Conservation (phyloP, 37 sponge, comb jelly and placozoan genomes). For the Tethya wilhelma region DNA sequence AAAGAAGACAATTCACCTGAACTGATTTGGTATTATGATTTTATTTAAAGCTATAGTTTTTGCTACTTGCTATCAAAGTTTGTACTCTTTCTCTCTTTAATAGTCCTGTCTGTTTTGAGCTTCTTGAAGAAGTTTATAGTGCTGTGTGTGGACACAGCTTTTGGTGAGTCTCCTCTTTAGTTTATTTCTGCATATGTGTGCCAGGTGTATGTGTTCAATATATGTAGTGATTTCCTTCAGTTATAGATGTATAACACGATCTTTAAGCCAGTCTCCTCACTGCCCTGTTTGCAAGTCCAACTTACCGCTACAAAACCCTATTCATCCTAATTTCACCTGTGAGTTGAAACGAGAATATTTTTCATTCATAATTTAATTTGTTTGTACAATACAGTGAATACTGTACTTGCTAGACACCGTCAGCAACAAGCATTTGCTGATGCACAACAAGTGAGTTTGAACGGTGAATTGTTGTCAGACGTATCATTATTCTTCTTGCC, state of each 20-base stretch:
- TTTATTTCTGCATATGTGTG: neutral
- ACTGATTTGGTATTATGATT: no score
- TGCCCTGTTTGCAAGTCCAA: conserved; percentile 49
- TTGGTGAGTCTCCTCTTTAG: conserved; percentile 28
- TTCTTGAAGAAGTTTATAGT: conserved; percentile 25
- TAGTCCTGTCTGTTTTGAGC: conserved; percentile 61
- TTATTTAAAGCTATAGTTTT: no score
- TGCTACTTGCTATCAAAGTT: no score
- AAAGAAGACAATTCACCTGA: no score
- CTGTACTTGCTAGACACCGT: conserved; percentile 47
- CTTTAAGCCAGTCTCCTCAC: conserved; percentile 14
- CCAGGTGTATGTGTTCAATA: neutral
- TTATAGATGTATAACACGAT: conserved; percentile 23
- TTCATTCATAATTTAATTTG: neutral
- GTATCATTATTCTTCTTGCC: no score
- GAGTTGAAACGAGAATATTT: conserved; percentile 2
- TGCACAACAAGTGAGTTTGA: no score
- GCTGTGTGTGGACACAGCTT: conserved; percentile 66
- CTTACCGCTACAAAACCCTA: conserved; percentile 21
- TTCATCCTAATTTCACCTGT: conserved; percentile 58
- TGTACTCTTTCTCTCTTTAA: no score
- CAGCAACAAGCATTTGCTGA: conserved; percentile 10
- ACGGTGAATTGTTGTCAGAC: no score
- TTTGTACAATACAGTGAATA: conserved; percentile 40
- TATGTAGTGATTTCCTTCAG: neutral